Evolutionary conservation across 2,797 vertebrate species (phyloP).

Genomic region (Phoxinus dragarum): DNA sequence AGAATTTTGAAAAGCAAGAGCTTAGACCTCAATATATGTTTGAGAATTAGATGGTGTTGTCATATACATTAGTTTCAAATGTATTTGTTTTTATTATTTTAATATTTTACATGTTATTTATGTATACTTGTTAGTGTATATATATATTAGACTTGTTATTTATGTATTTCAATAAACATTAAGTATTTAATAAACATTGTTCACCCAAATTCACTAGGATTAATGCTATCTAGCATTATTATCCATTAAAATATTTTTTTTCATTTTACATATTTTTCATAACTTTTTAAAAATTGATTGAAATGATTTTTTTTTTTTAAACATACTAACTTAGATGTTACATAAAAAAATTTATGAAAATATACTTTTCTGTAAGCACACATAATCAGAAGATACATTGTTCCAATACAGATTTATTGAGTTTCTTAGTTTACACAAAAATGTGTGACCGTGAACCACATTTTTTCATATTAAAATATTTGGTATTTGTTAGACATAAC

Average conservation of each 20-base stretch:
- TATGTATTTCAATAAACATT: not conserved
- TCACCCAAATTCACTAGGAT: not conserved
- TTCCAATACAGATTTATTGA: not conserved
- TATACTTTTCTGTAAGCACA: not conserved
- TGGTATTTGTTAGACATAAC: not conserved
- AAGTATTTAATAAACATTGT: not conserved
- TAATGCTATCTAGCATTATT: not conserved
- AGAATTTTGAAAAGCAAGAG: slow-evolving; percentile 25
- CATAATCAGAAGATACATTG: not conserved
- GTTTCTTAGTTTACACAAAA: not conserved
- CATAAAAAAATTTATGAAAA: not conserved
- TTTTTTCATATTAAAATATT: not conserved
- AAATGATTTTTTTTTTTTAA: not conserved
- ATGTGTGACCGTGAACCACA: not conserved
- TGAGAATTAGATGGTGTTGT: not conserved
- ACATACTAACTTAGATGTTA: not conserved
- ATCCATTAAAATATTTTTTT: not conserved
- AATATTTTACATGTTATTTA: no score
- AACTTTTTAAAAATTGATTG: not conserved
- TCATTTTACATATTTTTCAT: not conserved
- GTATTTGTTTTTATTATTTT: not conserved
- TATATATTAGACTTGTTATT: not conserved
- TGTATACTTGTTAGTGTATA: no score
- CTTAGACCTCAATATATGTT: not conserved
- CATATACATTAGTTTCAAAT: not conserved